These are phyloP conservation scores for Aphyosemion australe DNA, from an alignment of 2,113 vertebrate genomes.

Conservation along the genomic window DNA sequence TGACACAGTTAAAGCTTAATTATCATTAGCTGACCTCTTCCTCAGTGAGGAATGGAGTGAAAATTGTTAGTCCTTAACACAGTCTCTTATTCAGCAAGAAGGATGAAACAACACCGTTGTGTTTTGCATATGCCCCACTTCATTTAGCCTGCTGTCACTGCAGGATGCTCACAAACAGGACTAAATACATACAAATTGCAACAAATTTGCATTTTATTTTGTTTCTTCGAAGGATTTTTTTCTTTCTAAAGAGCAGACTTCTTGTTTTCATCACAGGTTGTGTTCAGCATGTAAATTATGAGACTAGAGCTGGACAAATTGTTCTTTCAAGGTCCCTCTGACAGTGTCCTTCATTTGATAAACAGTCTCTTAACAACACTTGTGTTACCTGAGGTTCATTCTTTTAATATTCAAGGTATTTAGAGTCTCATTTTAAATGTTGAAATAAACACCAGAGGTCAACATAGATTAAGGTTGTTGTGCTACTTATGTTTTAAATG, in stretches of 20 bases:
- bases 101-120: constrained; percentile 16
- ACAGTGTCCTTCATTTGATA: constrained; percentile 37
- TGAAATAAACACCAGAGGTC: too few species aligned
- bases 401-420: neutral
- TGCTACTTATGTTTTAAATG: too few species aligned
- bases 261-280: constrained; percentile 27
- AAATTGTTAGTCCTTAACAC: constrained; percentile 51
- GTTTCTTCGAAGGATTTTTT: constrained; percentile 2
- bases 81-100: constrained; percentile 45
- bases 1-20: constrained; percentile 64
- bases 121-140: constrained; percentile 12
- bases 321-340: constrained; percentile 55
- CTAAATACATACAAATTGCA: constrained; percentile 22
- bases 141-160: constrained; percentile 29
- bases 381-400: neutral
- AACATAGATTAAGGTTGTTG: neutral
- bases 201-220: neutral
- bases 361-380: constrained; percentile 30
- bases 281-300: constrained; percentile 47
- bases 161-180: constrained; percentile 12
- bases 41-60: constrained; percentile 43
- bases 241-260: constrained; percentile 8
- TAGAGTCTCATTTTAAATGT: neutral
- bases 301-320: constrained; percentile 12
- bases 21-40: constrained; percentile 34